A percentile compares a stretch with the other conserved stretches of the same genome.
phyloP scores from a whole-genome alignment of 2,888 invertebrate species.

The Cheilosia soror region DNA sequence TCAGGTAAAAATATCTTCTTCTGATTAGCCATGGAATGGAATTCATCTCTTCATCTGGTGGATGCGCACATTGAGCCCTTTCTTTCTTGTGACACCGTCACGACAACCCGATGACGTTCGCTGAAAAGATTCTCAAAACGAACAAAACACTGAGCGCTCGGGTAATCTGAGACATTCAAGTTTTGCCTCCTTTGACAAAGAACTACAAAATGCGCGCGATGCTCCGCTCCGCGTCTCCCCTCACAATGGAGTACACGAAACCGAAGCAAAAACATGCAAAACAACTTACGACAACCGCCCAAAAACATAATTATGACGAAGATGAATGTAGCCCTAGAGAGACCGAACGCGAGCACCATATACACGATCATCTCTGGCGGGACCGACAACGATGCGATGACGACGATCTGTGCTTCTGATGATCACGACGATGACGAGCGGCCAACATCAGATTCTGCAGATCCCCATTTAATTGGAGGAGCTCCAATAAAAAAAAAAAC shows the following conservation, averaged over 20 bases:
- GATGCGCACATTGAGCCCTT: constrained; percentile 51
- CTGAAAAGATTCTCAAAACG: constrained; percentile 58
- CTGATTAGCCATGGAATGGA: constrained; percentile 74
- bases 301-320: constrained; percentile 76
- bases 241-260: not conserved
- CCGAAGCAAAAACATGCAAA: constrained; percentile 64
- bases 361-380: constrained; percentile 37
- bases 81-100: constrained; percentile 68
- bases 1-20: constrained; percentile 70
- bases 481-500: constrained; percentile 22
- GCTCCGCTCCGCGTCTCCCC: not conserved
- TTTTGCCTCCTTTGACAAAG: constrained; percentile 49
- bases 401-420: constrained; percentile 60
- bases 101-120: constrained; percentile 71
- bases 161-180: constrained; percentile 68
- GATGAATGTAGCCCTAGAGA: constrained; percentile 75
- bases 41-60: constrained; percentile 60
- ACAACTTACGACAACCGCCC: constrained; percentile 73
- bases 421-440: constrained; percentile 62
- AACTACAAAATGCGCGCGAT: constrained; percentile 30
- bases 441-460: constrained; percentile 64
- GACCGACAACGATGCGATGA: constrained; percentile 24
- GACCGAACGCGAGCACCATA: constrained; percentile 58
- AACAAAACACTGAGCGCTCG: constrained; percentile 35
- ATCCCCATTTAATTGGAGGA: constrained; percentile 70